These are phyloP conservation scores for Stegostoma tigrinum DNA, from an alignment of 2,113 vertebrate genomes.

Conservation along the genomic window DNA sequence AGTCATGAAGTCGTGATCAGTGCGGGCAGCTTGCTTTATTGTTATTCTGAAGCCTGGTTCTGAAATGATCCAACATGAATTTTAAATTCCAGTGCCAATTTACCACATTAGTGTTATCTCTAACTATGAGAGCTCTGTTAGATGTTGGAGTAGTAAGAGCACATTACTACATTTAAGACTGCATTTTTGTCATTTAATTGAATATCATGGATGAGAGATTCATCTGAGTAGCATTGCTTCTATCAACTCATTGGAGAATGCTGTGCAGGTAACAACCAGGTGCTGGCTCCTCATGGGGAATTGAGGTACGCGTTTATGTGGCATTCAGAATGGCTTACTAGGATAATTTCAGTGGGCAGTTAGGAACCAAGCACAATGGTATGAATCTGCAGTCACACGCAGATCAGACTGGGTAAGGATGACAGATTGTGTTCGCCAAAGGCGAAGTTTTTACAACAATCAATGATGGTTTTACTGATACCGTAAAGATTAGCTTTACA, in stretches of 20 bases:
- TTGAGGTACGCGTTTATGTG: not conserved
- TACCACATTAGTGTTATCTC: not conserved
- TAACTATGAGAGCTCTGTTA: not conserved
- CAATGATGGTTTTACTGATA: no score
- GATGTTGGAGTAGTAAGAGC: not conserved
- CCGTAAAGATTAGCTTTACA: no score
- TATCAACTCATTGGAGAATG: not conserved
- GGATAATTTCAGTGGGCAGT: no score
- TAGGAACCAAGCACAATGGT: no score
- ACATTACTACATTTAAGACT: not conserved
- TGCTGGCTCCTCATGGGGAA: not conserved
- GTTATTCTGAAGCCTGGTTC: not conserved
- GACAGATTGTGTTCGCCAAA: no score
- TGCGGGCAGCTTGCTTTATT: not conserved
- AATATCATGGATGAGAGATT: not conserved
- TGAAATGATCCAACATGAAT: not conserved
- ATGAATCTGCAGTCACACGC: no score
- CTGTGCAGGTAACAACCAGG: not conserved
- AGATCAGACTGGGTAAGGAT: no score
- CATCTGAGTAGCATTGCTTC: not conserved
- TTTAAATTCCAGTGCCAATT: not conserved
- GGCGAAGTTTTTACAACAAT: no score
- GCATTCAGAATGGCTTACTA: no score
- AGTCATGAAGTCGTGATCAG: not conserved
- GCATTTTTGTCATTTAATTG: not conserved